Conservation (phyloP, 2,113 vertebrate genomes). For the Amblyornis subalaris region DNA sequence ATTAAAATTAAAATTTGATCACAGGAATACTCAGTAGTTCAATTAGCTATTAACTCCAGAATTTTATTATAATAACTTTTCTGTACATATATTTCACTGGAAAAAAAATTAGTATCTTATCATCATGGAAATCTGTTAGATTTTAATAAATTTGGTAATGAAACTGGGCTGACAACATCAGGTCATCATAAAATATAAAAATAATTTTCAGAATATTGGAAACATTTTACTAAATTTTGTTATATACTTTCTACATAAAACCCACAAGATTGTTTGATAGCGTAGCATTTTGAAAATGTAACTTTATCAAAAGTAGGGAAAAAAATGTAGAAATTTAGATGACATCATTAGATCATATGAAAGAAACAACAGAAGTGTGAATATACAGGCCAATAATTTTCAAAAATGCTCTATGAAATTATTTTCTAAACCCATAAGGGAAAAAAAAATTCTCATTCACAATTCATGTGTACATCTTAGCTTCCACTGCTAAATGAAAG, state of each 20-base stretch:
- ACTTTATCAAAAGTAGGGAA: not conserved
- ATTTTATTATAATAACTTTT: not conserved
- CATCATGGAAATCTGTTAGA: not conserved
- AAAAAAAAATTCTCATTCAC: not conserved
- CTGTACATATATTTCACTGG: not conserved
- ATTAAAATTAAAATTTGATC: not conserved
- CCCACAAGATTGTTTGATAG: not conserved
- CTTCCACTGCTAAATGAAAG: not conserved
- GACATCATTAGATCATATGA: not conserved
- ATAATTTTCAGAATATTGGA: not conserved
- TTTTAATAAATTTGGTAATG: not conserved
- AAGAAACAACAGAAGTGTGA: not conserved
- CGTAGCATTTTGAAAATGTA: not conserved
- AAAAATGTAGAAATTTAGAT: not conserved
- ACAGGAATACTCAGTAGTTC: not conserved
- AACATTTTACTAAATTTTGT: not conserved
- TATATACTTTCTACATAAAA: not conserved
- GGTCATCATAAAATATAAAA: not conserved
- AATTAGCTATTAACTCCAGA: not conserved
- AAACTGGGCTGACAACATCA: not conserved
- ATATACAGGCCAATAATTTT: fast-evolving
- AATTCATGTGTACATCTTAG: not conserved
- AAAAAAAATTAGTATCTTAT: not conserved
- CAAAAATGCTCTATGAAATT: not conserved
- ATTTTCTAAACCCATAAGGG: not conserved